A percentile compares a stretch with the other conserved stretches of the same genome.
Conservation (phyloP, 1,140 invertebrate genomes). For the Drosophila novamexicana region DNA sequence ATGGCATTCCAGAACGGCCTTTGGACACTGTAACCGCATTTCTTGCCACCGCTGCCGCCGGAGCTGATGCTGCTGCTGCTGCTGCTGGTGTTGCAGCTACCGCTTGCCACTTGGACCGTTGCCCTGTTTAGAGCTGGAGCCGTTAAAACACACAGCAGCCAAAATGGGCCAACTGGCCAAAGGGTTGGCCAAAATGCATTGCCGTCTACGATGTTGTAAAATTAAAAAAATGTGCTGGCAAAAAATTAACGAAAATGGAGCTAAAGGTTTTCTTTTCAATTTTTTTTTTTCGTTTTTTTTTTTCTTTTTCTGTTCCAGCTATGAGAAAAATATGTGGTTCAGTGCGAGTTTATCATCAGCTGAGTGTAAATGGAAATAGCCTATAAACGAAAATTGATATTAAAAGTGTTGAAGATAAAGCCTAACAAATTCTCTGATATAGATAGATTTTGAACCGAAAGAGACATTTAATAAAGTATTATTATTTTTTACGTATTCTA, state of each 20-base stretch:
- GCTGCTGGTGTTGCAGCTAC: constrained; percentile 3
- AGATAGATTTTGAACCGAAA: too few relatives aligned
- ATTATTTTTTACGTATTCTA: too few relatives aligned
- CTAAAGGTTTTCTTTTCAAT: constrained; percentile 43
- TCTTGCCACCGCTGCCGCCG: constrained; percentile 57
- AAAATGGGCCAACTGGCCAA: constrained; percentile 26
- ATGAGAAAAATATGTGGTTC: not conserved
- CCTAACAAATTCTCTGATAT: not conserved
- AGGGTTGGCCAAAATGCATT: constrained; percentile 49
- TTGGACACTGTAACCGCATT: constrained; percentile 82
- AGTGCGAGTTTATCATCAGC: constrained; percentile 41
- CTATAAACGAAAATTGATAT: constrained; percentile 67
- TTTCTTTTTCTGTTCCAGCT: not conserved
- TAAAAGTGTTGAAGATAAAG: constrained; percentile 49
- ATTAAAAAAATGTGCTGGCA: constrained; percentile 68
- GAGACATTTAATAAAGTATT: too few relatives aligned
- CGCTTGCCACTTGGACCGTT: constrained; percentile 50
- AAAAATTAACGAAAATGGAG: constrained; percentile 77
- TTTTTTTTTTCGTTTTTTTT: not conserved
- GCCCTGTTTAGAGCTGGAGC: constrained; percentile 66
- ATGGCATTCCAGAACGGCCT: constrained; percentile 80
- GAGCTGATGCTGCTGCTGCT: not conserved
- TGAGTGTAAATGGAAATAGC: constrained; percentile 52
- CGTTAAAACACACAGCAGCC: constrained; percentile 27
- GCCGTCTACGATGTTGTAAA: constrained; percentile 51